These are phyloP conservation scores for Channallabes apus DNA, from an alignment of 2,797 vertebrate genomes.

Conservation along the genomic window DNA sequence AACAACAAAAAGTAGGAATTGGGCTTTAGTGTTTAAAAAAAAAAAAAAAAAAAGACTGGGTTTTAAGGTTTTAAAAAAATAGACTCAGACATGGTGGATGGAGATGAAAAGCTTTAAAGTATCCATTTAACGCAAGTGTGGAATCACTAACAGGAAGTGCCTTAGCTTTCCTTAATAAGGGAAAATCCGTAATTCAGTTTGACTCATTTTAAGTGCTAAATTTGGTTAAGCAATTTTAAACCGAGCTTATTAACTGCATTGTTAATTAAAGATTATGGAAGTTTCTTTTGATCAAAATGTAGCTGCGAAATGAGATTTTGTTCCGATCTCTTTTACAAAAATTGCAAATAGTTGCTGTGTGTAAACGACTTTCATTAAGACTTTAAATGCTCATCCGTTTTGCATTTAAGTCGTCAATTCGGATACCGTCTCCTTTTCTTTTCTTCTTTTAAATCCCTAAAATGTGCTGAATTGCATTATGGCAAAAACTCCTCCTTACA, in stretches of 20 bases:
- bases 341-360: not conserved
- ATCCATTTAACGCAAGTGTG: not conserved
- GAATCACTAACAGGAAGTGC: not conserved
- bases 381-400: slow-evolving; percentile 30
- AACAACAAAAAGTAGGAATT: too few species aligned
- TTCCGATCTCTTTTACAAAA: slow-evolving; percentile 29
- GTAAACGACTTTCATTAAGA: slow-evolving; percentile 40
- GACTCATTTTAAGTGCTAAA: not conserved
- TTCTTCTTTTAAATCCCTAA: not conserved
- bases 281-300: not conserved
- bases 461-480: not conserved
- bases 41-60: too few species aligned
- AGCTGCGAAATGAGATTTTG: slow-evolving; percentile 26
- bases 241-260: not conserved
- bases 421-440: slow-evolving; percentile 8
- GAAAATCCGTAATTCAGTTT: too few species aligned
- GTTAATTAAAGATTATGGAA: not conserved
- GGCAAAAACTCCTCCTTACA: slow-evolving; percentile 45
- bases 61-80: too few species aligned
- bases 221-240: not conserved
- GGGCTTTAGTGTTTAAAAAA: too few species aligned
- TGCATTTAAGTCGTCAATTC: slow-evolving; percentile 15
- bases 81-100: not conserved
- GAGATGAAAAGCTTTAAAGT: not conserved
- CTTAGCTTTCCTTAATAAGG: not conserved